Percentiles rank a stretch among this genome's conserved stretches.
phyloP scores from a whole-genome alignment of 2,797 vertebrate species.

The Pangasius sanitwongsei region DNA sequence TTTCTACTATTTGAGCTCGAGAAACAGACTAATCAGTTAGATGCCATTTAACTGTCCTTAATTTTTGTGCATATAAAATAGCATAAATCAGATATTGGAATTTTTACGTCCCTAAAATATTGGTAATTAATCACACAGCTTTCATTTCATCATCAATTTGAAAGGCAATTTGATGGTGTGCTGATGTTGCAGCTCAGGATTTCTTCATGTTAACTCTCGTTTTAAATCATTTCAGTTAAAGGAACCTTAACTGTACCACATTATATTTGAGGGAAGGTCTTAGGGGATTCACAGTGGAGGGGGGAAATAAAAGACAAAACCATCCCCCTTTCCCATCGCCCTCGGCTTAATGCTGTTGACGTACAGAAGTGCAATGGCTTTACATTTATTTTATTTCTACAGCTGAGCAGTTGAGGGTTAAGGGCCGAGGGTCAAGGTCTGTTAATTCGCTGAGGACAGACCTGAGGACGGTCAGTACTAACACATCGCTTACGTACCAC shows the following conservation, averaged over 20 bases:
- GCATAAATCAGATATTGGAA: not conserved
- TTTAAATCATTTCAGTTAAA: not conserved
- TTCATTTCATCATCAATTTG: not conserved
- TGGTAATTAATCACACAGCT: not conserved
- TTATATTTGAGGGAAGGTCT: too few relatives aligned
- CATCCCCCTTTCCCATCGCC: not conserved
- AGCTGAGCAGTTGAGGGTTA: not conserved
- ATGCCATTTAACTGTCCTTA: not conserved
- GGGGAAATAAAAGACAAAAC: too few relatives aligned
- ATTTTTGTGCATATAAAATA: not conserved
- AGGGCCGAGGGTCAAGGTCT: too few relatives aligned
- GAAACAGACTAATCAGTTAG: not conserved
- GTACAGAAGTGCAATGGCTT: not conserved
- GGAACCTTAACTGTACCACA: not conserved
- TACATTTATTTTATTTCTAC: not conserved
- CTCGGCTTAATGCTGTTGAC: not conserved
- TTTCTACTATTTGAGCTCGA: not conserved
- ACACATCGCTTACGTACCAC: slow-evolving; percentile 74
- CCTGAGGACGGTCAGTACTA: not conserved
- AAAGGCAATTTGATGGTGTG: not conserved
- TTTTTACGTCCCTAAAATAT: not conserved
- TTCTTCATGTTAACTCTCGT: not conserved
- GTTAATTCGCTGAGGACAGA: not conserved
- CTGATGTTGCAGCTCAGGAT: not conserved
- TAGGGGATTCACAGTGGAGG: too few relatives aligned